Base-by-base conservation (phyloP, 2,888 invertebrate genomes). In the Stenichneumon culpator region DNA sequence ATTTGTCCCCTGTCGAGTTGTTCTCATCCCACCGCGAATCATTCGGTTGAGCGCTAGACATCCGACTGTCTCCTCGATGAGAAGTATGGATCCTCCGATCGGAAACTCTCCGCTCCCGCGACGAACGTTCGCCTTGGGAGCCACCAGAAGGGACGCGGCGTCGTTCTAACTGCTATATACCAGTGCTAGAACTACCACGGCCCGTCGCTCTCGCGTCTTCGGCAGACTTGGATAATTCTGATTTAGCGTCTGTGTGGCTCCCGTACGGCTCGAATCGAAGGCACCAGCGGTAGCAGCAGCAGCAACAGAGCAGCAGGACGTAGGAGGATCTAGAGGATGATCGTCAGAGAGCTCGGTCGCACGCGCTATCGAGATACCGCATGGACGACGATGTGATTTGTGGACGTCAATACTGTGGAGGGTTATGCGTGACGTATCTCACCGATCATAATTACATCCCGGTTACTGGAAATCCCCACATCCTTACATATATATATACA, bases 391-490 rank as follows among this genome's bases (percentile, higher is more conserved):
- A 86, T 87, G 91, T 93, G 93, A 93, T 93, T 93, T 93, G 93
- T 93, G 90, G 93, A 91, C 92, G 93, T 93, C 93, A 93, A 93
- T 93, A 93, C 91, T 89, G 68, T 68, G 68, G 78, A 73, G 90
- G 91, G 90, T 90, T 91, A 92, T 90, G 90, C 93, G 92, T 94
- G 93, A 94, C 93, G 93, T 94, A 94, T 94, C 94, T 93, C 93
- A 93, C 93, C 92, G 93, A 94, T 94, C 94, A 94, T 93, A 94
- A 94, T 94, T 94, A 94, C 93, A 93, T 93, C 93, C 93, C 90
- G 79, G 93, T 92, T 93, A 92, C 92, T 88, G 84, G 88, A 91
- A 90, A 91, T 89, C 88, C 89, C 83, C 84, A 79, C 86, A 75
- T 74, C 79, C 75, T 79, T 11, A 39, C 39, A 11, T 11, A 39